Evolutionary conservation across 2,113 vertebrate species (phyloP).

Genomic region (Saiga tatarica): DNA sequence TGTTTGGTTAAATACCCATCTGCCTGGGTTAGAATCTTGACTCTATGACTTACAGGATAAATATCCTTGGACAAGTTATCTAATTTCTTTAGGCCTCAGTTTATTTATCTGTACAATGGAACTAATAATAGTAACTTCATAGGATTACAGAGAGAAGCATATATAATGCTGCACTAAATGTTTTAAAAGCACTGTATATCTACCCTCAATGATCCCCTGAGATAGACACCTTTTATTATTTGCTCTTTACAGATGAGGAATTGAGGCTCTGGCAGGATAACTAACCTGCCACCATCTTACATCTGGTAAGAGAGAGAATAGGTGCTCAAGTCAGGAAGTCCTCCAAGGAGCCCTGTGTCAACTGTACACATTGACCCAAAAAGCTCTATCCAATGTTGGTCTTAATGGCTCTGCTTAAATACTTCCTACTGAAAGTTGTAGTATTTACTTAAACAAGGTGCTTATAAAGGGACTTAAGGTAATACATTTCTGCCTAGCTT

Average conservation of each 20-base stretch:
- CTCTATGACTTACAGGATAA: background rate
- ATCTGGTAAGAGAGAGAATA: background rate
- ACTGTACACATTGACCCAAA: background rate
- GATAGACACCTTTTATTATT: background rate
- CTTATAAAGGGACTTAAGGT: background rate
- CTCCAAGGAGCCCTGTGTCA: background rate
- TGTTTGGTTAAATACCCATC: background rate
- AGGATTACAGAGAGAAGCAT: background rate
- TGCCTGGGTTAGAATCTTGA: constrained; percentile 2
- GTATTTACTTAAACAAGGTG: background rate
- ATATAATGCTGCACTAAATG: background rate
- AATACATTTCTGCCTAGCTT: background rate
- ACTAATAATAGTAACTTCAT: background rate
- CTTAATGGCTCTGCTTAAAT: background rate
- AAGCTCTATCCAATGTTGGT: background rate
- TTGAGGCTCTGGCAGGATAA: background rate
- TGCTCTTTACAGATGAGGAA: background rate
- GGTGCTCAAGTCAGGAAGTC: background rate
- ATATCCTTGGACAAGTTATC: background rate
- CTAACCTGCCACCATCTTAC: background rate
- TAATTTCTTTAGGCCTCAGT: background rate
- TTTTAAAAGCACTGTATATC: background rate
- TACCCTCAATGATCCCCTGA: background rate
- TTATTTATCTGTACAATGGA: background rate
- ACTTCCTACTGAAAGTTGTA: background rate